Conservation (phyloP, 2,888 invertebrate species). For the Tineola bisselliella region DNA sequence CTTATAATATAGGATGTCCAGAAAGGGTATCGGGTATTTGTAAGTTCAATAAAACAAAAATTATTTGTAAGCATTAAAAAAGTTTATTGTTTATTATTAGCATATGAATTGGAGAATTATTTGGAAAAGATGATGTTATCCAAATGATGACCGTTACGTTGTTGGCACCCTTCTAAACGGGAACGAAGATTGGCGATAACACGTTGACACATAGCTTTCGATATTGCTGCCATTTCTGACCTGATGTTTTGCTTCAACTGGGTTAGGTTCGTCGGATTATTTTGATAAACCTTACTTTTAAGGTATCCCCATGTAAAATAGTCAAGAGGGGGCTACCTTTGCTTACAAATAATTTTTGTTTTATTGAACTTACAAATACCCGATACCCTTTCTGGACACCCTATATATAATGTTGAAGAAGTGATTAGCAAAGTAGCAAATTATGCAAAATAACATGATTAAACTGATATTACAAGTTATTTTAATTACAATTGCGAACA, state of each 20-base stretch:
- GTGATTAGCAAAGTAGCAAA: not conserved
- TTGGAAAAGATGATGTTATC: slow-evolving; percentile 18
- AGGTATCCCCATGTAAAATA: slow-evolving; percentile 18
- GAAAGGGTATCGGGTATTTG: slow-evolving; percentile 15
- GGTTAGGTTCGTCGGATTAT: slow-evolving; percentile 19
- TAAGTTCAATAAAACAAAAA: slow-evolving; percentile 16
- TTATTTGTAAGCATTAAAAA: slow-evolving; percentile 12
- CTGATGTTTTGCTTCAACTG: slow-evolving; percentile 18
- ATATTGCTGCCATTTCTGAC: slow-evolving; percentile 20
- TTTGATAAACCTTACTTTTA: slow-evolving; percentile 19
- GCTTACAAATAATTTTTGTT: slow-evolving; percentile 15
- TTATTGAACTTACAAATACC: slow-evolving; percentile 15
- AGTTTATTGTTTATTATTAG: slow-evolving; percentile 15
- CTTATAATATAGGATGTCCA: slow-evolving; percentile 16
- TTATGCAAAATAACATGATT: not conserved
- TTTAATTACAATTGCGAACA: not conserved
- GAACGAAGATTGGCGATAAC: slow-evolving; percentile 19
- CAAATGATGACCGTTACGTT: slow-evolving; percentile 18
- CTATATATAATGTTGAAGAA: not conserved
- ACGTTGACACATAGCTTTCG: slow-evolving; percentile 18
- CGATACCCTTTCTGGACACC: slow-evolving; percentile 15
- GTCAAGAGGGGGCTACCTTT: slow-evolving; percentile 15
- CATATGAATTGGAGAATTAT: slow-evolving; percentile 13
- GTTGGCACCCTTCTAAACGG: slow-evolving; percentile 19
- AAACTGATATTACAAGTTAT: not conserved